phyloP scores from a whole-genome alignment of 1,140 invertebrate species.

The Drosophila paulistorum region DNA sequence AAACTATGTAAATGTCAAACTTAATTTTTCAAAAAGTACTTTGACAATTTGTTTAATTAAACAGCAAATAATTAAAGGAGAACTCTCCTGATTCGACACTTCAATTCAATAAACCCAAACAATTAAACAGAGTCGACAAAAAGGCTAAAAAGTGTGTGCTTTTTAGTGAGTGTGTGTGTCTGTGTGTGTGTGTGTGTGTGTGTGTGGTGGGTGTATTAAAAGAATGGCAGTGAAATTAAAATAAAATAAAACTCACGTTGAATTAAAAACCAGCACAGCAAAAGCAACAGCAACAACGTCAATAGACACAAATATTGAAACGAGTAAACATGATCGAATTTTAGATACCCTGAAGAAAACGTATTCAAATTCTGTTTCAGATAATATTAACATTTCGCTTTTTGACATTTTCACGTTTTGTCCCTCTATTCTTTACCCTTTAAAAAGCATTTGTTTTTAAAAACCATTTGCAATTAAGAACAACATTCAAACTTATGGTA shows the following conservation, averaged over 20 bases:
- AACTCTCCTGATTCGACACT: constrained; percentile 6
- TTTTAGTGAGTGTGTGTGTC: background rate
- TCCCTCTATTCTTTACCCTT: too few relatives aligned
- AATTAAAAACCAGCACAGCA: constrained; percentile 65
- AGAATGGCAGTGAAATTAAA: constrained; percentile 79
- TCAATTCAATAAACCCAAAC: constrained; percentile 49
- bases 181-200: background rate
- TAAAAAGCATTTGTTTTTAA: too few relatives aligned
- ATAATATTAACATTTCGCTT: too few relatives aligned
- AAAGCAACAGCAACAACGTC: constrained; percentile 55
- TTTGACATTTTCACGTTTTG: too few relatives aligned
- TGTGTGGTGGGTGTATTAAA: constrained; percentile 52
- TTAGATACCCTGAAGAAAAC: background rate
- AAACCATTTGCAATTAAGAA: too few relatives aligned
- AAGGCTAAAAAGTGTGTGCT: constrained; percentile 3
- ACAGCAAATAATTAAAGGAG: constrained; percentile 1
- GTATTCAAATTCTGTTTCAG: too few relatives aligned
- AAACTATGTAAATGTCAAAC: constrained; percentile 8
- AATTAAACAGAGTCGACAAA: constrained; percentile 10
- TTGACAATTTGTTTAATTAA: constrained; percentile 24
- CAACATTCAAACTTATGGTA: too few relatives aligned
- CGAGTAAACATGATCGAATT: background rate
- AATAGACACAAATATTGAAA: constrained; percentile 18
- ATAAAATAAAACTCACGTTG: constrained; percentile 81
- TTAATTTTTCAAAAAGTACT: constrained; percentile 18